Evolutionary conservation across 2,113 vertebrate genomes (phyloP), one percentile per base, ranked within the genome.

Genomic region (Actenoides lindsayi): DNA sequence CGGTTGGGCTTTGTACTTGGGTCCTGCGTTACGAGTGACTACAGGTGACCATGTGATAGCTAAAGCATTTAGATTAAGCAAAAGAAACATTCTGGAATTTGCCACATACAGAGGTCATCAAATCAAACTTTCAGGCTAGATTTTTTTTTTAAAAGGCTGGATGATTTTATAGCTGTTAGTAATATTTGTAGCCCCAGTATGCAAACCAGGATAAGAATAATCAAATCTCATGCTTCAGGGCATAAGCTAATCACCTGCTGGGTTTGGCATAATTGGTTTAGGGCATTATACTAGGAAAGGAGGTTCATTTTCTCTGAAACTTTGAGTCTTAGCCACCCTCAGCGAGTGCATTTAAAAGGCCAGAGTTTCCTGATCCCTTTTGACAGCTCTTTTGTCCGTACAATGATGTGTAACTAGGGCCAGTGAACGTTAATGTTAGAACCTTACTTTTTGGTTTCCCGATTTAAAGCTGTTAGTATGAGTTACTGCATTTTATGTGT

Each of bases 221-320:
- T 96, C 92, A 89, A 93, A 94, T 97, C 90, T 92, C 83, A 96
- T 96, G 94, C 96, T 94, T 96, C 93, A 92, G 86, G 91, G 92
- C 92, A 79, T 95, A 76, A 93, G 74, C 94, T 94, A 96, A 94
- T 96, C 96, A 96, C 83, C 89, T 96, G 92, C 92, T 94, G 83
- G 44, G 83, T 82, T 91, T 42, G 81, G 57, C 35, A 24, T 94
- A 95, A 96, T 97, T 95, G 92, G 57, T 92, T 96, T 94, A 89
- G 80, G 46, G 86, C 88, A 46, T 92, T 92, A 16, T 94, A 42
- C 48, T 76, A 44, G 91, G 89, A 87, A 57, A 77, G 86, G 74
- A 94, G 80, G 69, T 65, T 94, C 77, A 54, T 83, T 93, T 89
- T 76, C 86, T 79, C 65, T 79, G 65, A 87, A 92, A 87, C 65